Conservation (phyloP, 2,797 vertebrate species). For the Falco rusticolus region DNA sequence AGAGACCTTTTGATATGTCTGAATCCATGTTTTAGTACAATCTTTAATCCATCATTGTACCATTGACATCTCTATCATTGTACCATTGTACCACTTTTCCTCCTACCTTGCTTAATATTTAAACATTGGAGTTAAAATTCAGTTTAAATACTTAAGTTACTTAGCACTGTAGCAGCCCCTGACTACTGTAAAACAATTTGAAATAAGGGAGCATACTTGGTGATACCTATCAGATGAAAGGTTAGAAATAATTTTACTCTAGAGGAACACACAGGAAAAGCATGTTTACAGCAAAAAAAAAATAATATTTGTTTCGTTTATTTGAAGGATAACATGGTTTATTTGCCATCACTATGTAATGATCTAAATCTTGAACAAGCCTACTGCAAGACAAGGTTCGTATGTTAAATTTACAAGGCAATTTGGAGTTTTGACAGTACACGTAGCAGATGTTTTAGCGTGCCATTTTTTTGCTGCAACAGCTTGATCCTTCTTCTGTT, state of each 20-base stretch:
- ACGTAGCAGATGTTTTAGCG: slow-evolving; percentile 18
- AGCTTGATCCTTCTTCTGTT: slow-evolving; percentile 11
- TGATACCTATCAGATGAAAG: slow-evolving; percentile 4
- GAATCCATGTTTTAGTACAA: background rate
- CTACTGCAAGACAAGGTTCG: slow-evolving; percentile 3
- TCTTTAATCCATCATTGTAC: background rate
- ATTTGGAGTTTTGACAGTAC: background rate
- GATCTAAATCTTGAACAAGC: background rate
- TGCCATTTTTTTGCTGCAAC: background rate
- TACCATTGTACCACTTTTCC: background rate
- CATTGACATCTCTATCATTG: background rate
- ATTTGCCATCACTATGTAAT: background rate
- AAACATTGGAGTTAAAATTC: background rate
- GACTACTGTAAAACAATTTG: background rate
- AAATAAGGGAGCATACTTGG: background rate
- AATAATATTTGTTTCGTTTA: background rate
- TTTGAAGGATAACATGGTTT: background rate
- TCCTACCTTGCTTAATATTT: background rate
- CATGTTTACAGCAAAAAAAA: background rate
- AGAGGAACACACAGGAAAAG: background rate
- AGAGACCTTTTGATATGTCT: background rate
- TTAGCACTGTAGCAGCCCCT: background rate
- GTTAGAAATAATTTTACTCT: slow-evolving; percentile 18
- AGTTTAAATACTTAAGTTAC: background rate
- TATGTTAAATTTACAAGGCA: background rate